These are phyloP conservation scores for Drosophila funebris DNA, from an alignment of 1,140 invertebrate species.

Conservation along the genomic window DNA sequence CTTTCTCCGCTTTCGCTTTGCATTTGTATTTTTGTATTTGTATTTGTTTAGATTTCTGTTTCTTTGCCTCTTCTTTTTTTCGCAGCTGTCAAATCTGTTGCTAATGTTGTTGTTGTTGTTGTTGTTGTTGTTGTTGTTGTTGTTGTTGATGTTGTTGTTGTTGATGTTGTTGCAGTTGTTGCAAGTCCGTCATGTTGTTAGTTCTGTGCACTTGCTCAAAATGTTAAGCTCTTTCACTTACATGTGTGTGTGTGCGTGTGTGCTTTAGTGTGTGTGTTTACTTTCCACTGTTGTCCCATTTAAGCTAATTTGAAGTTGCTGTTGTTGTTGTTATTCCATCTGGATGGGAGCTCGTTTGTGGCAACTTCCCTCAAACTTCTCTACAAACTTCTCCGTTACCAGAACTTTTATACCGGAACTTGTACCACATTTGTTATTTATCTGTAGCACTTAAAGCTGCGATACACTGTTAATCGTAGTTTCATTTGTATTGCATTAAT, in stretches of 20 bases:
- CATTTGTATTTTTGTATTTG: constrained; percentile 7
- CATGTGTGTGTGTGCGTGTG: neutral
- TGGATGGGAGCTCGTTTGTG: constrained; percentile 8
- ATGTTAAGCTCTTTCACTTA: neutral
- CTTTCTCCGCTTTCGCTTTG: neutral
- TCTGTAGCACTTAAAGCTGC: neutral
- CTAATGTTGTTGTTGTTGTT: neutral
- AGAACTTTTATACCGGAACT: neutral
- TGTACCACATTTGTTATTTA: neutral
- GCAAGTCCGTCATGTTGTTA: constrained; percentile 11
- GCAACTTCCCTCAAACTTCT: neutral
- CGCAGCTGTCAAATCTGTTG: constrained; percentile 4
- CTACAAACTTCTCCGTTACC: neutral
- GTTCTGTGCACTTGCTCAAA: constrained; percentile 20
- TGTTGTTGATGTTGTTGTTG: constrained; percentile 1
- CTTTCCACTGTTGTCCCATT: constrained; percentile 16
- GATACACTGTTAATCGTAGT: neutral
- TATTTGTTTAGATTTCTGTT: constrained; percentile 9
- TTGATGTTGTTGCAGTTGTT: neutral
- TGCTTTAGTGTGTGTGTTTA: neutral
- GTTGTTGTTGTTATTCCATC: neutral
- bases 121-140: neutral
- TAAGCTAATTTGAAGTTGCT: constrained; percentile 17
- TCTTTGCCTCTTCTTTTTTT: too few species aligned
- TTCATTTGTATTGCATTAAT: too few species aligned